Percentiles rank a stretch among this genome's conserved stretches.
Evolutionary conservation across 2,113 vertebrate genomes (phyloP).

Genomic region (Eulacestoma nigropectus): DNA sequence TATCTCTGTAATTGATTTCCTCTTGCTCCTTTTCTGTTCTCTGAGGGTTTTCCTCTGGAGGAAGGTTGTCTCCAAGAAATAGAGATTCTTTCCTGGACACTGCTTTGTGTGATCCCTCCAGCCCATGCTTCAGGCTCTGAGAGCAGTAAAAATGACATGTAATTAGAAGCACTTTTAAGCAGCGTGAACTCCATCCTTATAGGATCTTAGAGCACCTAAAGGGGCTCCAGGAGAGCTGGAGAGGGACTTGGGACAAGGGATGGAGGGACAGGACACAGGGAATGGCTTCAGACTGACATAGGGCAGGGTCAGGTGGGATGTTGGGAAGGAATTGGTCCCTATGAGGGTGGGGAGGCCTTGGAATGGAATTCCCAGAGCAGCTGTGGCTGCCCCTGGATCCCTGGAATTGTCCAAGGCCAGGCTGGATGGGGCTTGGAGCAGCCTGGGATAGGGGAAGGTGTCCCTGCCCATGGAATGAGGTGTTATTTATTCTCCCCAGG

Average conservation of each 20-base stretch:
- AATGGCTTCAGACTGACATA: background rate
- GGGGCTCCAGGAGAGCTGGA: background rate
- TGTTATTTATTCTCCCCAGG: background rate
- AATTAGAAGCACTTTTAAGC: background rate
- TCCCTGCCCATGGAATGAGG: background rate
- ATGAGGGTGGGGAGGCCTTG: accelerated
- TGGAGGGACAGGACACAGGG: background rate
- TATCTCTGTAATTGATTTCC: background rate
- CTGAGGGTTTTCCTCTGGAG: background rate
- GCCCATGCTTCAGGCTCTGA: background rate
- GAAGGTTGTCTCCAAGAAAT: background rate
- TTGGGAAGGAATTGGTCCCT: background rate
- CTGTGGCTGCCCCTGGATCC: background rate
- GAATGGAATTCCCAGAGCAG: background rate
- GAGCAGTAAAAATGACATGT: accelerated
- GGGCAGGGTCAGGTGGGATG: accelerated
- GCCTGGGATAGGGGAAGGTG: accelerated
- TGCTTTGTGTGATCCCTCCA: background rate
- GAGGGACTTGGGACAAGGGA: too few species aligned
- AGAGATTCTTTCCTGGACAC: background rate
- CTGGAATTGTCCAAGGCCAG: background rate
- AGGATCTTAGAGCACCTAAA: background rate
- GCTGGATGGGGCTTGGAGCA: accelerated
- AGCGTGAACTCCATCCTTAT: accelerated
- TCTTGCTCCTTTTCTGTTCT: background rate